Percentiles rank a stretch among this genome's conserved stretches.
Conservation (phyloP, 2,113 vertebrate genomes). For the Megaceryle maxima region DNA sequence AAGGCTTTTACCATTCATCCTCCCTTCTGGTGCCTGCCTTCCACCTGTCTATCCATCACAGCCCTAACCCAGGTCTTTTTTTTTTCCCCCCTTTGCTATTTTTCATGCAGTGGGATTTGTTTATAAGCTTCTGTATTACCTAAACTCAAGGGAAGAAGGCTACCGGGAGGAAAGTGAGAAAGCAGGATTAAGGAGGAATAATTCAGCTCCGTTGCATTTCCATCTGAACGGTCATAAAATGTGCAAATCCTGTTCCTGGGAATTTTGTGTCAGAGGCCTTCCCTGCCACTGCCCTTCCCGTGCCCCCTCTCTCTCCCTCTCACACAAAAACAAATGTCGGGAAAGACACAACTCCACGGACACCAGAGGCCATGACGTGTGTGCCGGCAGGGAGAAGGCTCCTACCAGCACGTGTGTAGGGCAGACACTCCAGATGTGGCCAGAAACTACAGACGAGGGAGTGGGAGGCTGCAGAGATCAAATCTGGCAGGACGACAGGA, state of each 20-base stretch:
- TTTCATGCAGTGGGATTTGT: constrained; percentile 36
- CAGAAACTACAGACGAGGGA: background rate
- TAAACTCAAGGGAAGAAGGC: constrained; percentile 33
- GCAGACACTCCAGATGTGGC: background rate
- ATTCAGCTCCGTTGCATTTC: constrained; percentile 50
- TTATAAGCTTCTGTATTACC: constrained; percentile 62
- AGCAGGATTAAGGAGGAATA: constrained; percentile 58
- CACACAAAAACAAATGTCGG: background rate
- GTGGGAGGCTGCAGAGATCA: background rate
- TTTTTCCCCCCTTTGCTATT: background rate
- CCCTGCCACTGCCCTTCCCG: constrained; percentile 2
- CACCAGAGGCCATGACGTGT: background rate
- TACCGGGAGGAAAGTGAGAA: constrained; percentile 44
- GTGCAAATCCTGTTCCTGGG: constrained; percentile 65
- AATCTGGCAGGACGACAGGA: background rate
- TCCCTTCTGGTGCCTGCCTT: constrained; percentile 59
- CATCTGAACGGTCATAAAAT: constrained; percentile 58
- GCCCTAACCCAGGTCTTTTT: constrained; percentile 17
- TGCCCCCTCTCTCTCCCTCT: background rate
- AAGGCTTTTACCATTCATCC: constrained; percentile 65
- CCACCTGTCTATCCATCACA: constrained; percentile 68
- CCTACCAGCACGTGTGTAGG: background rate
- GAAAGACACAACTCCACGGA: background rate
- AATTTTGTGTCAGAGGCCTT: constrained; percentile 32
- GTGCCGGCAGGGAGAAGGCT: background rate